Conservation (phyloP, 2,888 invertebrate species). For the Perizoma affinitatum region DNA sequence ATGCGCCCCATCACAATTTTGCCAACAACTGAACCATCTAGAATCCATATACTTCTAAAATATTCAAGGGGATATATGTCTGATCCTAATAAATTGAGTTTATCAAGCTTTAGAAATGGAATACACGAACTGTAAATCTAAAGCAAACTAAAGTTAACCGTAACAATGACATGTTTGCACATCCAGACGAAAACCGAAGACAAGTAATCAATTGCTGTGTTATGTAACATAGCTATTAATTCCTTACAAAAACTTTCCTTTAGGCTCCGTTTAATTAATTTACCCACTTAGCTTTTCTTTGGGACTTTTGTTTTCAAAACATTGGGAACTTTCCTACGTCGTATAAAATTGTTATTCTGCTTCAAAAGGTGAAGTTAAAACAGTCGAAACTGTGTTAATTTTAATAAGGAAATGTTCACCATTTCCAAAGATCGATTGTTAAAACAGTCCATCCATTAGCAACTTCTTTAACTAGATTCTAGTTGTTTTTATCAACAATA, state of each 20-base stretch:
- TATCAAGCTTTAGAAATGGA: too few relatives aligned
- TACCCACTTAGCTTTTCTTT: slow-evolving; percentile 30
- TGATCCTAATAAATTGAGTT: too few relatives aligned
- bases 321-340: slow-evolving; percentile 15
- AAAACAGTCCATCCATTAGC: slow-evolving; percentile 12
- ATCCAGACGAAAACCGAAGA: slow-evolving; percentile 35
- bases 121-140: slow-evolving; percentile 10
- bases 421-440: slow-evolving; percentile 61
- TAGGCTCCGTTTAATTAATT: slow-evolving; percentile 55
- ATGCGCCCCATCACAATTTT: too few relatives aligned
- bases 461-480: slow-evolving; percentile 18
- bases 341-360: slow-evolving; percentile 6
- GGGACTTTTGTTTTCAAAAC: slow-evolving; percentile 16
- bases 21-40: slow-evolving; percentile 36
- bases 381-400: slow-evolving; percentile 31
- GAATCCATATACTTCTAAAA: too few relatives aligned
- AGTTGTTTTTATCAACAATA: slow-evolving; percentile 17
- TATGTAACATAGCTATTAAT: slow-evolving; percentile 12
- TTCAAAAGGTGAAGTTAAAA: slow-evolving; percentile 15
- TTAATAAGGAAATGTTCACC: slow-evolving; percentile 41
- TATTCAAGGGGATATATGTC: too few relatives aligned
- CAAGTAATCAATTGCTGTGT: not conserved
- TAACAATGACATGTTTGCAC: slow-evolving; percentile 65
- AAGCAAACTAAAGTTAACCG: slow-evolving; percentile 59
- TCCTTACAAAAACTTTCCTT: slow-evolving; percentile 49